Evolutionary conservation across 2,113 vertebrate species (phyloP).

Genomic region (Menura novaehollandiae): DNA sequence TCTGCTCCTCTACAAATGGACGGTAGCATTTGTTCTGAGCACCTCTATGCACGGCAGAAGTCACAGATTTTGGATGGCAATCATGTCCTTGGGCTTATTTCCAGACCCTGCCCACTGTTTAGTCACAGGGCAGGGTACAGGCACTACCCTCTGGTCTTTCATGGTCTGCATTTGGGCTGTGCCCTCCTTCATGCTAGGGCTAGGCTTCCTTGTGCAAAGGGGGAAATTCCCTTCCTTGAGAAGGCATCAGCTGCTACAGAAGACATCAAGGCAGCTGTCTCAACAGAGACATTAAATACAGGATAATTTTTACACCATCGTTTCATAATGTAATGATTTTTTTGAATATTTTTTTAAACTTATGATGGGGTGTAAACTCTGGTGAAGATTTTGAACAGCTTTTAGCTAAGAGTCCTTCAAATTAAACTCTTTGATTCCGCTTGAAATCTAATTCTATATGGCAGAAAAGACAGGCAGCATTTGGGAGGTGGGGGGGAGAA

Average conservation of each 20-base stretch:
- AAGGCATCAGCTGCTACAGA: background rate
- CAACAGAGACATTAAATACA: background rate
- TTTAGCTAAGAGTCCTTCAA: slow-evolving; percentile 32
- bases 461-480: slow-evolving; percentile 62
- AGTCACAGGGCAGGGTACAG: background rate
- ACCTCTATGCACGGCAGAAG: background rate
- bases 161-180: background rate
- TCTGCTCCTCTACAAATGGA: background rate
- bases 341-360: background rate
- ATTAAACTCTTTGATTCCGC: slow-evolving; percentile 8
- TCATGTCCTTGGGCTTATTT: background rate
- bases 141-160: background rate
- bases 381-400: slow-evolving; percentile 27
- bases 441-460: slow-evolving; percentile 34
- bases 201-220: background rate
- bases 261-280: background rate
- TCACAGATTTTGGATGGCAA: background rate
- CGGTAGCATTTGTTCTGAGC: background rate
- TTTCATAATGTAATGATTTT: background rate
- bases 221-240: background rate
- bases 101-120: background rate
- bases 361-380: background rate
- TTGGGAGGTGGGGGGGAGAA: slow-evolving; percentile 2
- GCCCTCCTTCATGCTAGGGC: too few relatives aligned
- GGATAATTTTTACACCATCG: background rate